Base-by-base conservation (phyloP, 1,140 invertebrate genomes). In the Trinorchestia longiramus region DNA sequence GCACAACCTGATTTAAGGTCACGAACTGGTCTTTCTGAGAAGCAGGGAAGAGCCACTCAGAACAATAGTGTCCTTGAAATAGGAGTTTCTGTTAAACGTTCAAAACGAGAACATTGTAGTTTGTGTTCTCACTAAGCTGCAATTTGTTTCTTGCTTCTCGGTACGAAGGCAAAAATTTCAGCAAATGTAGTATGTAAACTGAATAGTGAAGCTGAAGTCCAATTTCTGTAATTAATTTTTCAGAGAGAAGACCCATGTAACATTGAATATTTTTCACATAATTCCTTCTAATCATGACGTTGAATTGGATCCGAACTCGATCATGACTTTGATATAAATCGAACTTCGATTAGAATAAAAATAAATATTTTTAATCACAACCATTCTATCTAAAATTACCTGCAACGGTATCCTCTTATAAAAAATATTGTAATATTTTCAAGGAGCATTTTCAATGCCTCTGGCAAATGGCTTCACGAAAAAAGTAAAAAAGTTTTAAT, bases 1-100 rank as follows among this genome's bases (percentile, higher is more conserved):
- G 44, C 43, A 47, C 40, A 43, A n/a, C 23, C 92, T 94, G 92
- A 94, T 47, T 94, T 44, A 94, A 43, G 92, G 36, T 43, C 92
- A 94, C 43, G 43, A 40, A 94, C 44, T 11, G 43, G 11, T 42
- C 43, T 90, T 90, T 90, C 88, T 90, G 41, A 3, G 88, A 3
- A 36, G 41, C n/a, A 41, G 43, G 40, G 62, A 77, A 77, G 15
- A 19, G 62, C 15, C 28, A 77, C 62, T 77, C 28, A 3, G 15
- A 77, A 77, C 8, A 77, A 77, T 77, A 19, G 36, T 36, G 47
- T 11, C 8, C 47, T 11, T 19, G 62, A 77, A 77, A 11, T 23
- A 77, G 62, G 3, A 77, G 28, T 36, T 77, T 36, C 62, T 3
- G 28, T 3, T 28, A 23, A 77, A 28, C 11, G 28, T 77, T 23